These are phyloP conservation scores for Smutsia temminckii DNA, from an alignment of 2,797 vertebrate genomes.

Conservation along the genomic window DNA sequence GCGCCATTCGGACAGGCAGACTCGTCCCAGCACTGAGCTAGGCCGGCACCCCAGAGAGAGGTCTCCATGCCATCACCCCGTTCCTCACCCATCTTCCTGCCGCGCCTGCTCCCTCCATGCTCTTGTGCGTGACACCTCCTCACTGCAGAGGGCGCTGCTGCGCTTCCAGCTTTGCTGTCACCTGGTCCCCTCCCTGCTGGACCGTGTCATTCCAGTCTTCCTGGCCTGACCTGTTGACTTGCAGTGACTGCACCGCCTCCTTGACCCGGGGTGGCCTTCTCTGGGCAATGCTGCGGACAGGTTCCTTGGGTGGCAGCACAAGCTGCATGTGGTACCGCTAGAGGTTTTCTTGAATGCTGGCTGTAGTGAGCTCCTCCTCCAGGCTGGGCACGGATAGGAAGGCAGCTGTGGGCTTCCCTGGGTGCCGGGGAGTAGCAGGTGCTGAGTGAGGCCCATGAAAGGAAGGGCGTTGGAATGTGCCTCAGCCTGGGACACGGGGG, in stretches of 20 bases:
- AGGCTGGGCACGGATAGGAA: fast-evolving
- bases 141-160: fast-evolving
- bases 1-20: background rate
- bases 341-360: background rate
- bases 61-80: background rate
- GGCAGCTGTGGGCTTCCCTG: background rate
- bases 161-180: background rate
- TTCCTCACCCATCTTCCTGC: background rate
- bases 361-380: background rate
- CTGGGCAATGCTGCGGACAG: background rate
- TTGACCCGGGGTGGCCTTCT: background rate
- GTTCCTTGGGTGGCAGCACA: background rate
- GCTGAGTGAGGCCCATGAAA: background rate
- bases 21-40: background rate
- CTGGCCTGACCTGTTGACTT: background rate
- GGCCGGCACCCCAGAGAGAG: background rate
- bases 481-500: background rate
- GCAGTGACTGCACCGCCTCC: background rate
- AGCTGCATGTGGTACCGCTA: background rate
- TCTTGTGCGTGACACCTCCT: background rate
- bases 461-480: background rate
- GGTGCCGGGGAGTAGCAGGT: background rate
- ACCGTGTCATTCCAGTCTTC: background rate
- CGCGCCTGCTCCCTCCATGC: background rate
- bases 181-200: background rate